Conservation (phyloP, 2,888 invertebrate genomes). For the Lithophane socia region DNA sequence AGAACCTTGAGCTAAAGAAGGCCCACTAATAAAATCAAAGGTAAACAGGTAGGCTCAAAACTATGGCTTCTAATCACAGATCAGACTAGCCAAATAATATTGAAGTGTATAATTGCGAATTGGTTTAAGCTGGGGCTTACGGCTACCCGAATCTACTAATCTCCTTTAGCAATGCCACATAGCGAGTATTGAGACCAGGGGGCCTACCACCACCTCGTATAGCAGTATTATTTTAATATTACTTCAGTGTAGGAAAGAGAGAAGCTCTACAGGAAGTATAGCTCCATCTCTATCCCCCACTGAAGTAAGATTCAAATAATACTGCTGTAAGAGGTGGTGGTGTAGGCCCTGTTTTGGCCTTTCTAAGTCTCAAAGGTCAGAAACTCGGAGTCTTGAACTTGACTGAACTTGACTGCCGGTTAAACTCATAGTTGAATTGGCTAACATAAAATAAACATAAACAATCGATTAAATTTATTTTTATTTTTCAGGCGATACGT, state of each 20-base stretch:
- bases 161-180: background rate
- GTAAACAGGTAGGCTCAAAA: background rate
- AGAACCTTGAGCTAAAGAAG: background rate
- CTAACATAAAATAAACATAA: background rate
- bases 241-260: too few relatives aligned
- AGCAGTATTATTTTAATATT: too few relatives aligned
- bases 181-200: background rate
- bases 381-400: background rate
- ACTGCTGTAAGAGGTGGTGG: too few relatives aligned
- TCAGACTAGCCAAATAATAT: constrained; percentile 20
- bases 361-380: too few relatives aligned
- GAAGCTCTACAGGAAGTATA: too few relatives aligned
- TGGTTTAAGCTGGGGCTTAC: background rate
- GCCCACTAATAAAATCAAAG: constrained; percentile 1
- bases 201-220: too few relatives aligned
- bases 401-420: constrained; percentile 5
- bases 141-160: background rate
- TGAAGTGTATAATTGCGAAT: background rate
- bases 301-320: too few relatives aligned
- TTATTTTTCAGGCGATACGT: background rate
- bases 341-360: too few relatives aligned
- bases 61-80: constrained; percentile 42
- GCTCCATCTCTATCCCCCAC: too few relatives aligned
- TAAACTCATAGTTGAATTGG: background rate
- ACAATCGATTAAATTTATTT: too few relatives aligned